phyloP scores from a whole-genome alignment of 2,797 vertebrate genomes.

The Aplochiton taeniatus region DNA sequence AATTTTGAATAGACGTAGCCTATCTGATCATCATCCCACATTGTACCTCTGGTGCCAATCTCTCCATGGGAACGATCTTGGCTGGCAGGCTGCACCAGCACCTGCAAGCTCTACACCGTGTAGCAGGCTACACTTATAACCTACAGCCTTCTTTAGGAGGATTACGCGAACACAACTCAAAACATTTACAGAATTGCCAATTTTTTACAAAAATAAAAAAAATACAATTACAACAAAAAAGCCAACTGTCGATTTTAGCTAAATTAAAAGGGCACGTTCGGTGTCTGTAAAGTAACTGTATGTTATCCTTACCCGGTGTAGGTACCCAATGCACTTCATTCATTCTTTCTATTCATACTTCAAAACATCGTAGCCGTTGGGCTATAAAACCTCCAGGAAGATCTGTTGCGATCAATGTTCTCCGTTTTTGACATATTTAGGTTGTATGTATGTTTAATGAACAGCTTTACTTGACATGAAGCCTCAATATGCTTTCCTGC shows the following conservation, averaged over 20 bases:
- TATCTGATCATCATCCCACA: background rate
- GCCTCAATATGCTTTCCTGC: background rate
- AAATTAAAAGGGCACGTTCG: too few species aligned
- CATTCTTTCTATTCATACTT: too few species aligned
- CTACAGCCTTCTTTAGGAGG: background rate
- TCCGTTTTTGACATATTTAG: slow-evolving; percentile 14
- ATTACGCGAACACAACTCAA: background rate
- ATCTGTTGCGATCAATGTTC: background rate
- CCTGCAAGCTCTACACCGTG: slow-evolving; percentile 1
- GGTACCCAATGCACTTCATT: too few species aligned
- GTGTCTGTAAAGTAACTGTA: too few species aligned
- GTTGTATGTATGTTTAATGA: slow-evolving; percentile 8
- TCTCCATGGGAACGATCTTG: slow-evolving; percentile 21
- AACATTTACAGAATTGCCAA: background rate
- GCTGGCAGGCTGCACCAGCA: slow-evolving; percentile 3
- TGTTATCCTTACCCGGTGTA: too few species aligned
- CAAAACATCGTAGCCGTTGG: too few species aligned
- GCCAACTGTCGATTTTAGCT: too few species aligned
- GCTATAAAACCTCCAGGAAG: too few species aligned
- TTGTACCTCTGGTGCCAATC: background rate
- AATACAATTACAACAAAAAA: too few species aligned
- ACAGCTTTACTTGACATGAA: slow-evolving; percentile 33
- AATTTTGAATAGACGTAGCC: background rate
- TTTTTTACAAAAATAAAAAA: too few species aligned
- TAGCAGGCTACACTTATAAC: background rate